A percentile compares a stretch with the other conserved stretches of the same genome.
Conservation (phyloP, 1,140 invertebrate genomes). For the Plodia interpunctella region DNA sequence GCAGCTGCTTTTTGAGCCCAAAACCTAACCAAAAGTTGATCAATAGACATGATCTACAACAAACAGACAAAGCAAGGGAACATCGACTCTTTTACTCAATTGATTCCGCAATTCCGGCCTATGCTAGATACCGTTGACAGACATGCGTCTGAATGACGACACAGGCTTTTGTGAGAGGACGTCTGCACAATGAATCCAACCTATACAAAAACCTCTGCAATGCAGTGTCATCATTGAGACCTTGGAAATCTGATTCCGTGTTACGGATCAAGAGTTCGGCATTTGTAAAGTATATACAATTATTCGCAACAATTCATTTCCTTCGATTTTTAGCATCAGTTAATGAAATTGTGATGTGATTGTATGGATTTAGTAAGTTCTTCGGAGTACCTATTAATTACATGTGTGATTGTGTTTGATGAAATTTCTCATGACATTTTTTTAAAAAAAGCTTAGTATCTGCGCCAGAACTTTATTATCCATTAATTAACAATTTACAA, state of each 20-base stretch:
- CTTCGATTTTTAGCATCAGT: not conserved
- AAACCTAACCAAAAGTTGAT: not conserved
- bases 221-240: constrained; percentile 46
- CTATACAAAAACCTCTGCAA: constrained; percentile 42
- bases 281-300: not conserved
- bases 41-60: not conserved
- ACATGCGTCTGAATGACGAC: constrained; percentile 16
- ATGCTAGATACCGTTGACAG: constrained; percentile 8
- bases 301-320: not conserved
- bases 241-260: constrained; percentile 51
- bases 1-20: no score
- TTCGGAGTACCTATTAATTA: no score
- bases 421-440: no score
- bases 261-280: constrained; percentile 37
- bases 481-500: no score
- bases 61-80: not conserved
- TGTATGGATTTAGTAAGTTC: no score
- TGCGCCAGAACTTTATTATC: no score
- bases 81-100: not conserved
- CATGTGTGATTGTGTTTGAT: no score
- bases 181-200: constrained; percentile 36
- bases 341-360: not conserved
- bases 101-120: not conserved
- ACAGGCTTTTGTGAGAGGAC: constrained; percentile 22
- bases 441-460: no score